These are phyloP conservation scores for Mesoclemmys tuberculata DNA, from an alignment of 2,113 vertebrate species.

Conservation along the genomic window DNA sequence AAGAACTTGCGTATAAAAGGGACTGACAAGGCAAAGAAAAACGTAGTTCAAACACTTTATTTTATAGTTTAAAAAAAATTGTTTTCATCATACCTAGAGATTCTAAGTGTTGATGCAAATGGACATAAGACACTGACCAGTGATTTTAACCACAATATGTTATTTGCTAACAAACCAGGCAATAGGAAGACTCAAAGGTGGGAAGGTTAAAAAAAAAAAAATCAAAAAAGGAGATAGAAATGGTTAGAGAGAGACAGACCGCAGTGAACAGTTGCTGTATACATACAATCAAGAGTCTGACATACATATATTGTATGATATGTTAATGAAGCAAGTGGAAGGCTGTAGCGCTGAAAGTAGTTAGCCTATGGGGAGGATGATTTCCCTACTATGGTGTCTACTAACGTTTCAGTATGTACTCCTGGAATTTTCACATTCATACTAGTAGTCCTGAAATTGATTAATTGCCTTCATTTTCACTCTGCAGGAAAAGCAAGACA, in stretches of 20 bases:
- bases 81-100: constrained; percentile 27
- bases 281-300: constrained; percentile 26
- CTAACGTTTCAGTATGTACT: constrained; percentile 44
- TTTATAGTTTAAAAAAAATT: constrained; percentile 60
- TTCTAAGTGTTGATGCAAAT: constrained; percentile 26
- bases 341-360: constrained; percentile 33
- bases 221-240: not conserved
- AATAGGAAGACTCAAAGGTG: not conserved
- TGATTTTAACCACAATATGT: not conserved
- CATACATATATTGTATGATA: not conserved
- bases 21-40: not conserved
- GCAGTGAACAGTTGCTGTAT: not conserved
- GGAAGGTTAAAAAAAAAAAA: not conserved
- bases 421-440: constrained; percentile 41
- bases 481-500: constrained; percentile 59
- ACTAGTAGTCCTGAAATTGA: constrained; percentile 1
- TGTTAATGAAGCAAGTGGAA: constrained; percentile 37
- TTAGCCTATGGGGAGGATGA: constrained; percentile 20
- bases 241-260: not conserved
- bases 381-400: constrained; percentile 45
- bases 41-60: constrained; percentile 69
- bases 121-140: not conserved
- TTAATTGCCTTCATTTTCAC: constrained; percentile 64
- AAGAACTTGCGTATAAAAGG: not conserved
- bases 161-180: not conserved